Evolutionary conservation across 2,797 vertebrate genomes (phyloP).

Genomic region (Spondyliosoma cantharus): DNA sequence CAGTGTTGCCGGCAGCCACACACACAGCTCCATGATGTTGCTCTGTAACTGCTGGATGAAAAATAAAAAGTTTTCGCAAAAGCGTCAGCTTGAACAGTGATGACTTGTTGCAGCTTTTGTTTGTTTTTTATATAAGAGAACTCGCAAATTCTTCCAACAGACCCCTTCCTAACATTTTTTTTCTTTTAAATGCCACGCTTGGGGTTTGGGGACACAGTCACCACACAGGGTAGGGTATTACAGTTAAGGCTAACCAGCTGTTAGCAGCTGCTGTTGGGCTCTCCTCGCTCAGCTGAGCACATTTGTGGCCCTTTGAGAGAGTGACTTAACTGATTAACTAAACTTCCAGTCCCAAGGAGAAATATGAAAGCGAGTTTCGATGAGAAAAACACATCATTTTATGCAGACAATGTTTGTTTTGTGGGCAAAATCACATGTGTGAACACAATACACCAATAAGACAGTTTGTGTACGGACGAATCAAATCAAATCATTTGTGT

Average conservation of each 20-base stretch:
- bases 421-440: neutral
- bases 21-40: neutral
- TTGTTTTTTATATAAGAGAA: no score
- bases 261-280: neutral
- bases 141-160: neutral
- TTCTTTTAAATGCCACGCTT: no score
- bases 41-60: neutral
- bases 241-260: neutral
- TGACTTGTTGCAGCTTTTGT: neutral
- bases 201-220: neutral
- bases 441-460: neutral
- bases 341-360: neutral
- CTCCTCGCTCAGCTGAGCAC: neutral
- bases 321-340: neutral
- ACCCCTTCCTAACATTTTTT: neutral
- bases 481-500: no score
- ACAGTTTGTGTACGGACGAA: neutral
- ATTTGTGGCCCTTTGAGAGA: neutral
- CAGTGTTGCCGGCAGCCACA: neutral
- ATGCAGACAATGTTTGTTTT: neutral
- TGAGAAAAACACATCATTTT: neutral
- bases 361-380: neutral
- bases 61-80: no score
- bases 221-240: neutral
- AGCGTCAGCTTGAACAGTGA: no score